phyloP scores from a whole-genome alignment of 2,797 vertebrate species.

The Dromococcyx pavoninus region DNA sequence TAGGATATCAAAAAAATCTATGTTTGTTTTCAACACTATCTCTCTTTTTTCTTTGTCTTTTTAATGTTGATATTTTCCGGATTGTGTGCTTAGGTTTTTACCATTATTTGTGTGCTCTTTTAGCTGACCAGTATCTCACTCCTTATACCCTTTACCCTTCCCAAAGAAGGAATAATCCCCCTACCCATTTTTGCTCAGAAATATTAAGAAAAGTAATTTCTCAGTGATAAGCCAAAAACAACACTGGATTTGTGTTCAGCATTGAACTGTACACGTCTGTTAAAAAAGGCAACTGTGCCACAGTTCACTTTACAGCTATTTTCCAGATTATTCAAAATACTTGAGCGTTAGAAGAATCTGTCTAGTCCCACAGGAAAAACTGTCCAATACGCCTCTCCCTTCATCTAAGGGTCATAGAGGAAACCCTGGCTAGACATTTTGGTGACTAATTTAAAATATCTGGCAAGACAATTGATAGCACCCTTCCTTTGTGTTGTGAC shows the following conservation, averaged over 20 bases:
- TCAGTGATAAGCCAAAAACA: constrained; percentile 61
- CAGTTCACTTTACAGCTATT: constrained; percentile 70
- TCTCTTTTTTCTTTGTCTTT: not conserved
- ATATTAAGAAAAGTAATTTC: constrained; percentile 33
- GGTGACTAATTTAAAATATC: constrained; percentile 84
- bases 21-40: not conserved
- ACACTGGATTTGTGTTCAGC: constrained; percentile 23
- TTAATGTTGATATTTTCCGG: not conserved
- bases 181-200: not conserved
- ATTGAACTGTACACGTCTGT: constrained; percentile 58
- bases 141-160: not conserved
- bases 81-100: not conserved
- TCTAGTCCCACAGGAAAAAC: constrained; percentile 65
- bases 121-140: not conserved
- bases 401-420: constrained; percentile 80
- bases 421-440: constrained; percentile 84
- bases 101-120: not conserved
- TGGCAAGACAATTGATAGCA: constrained; percentile 83
- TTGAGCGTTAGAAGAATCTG: constrained; percentile 59
- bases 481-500: constrained; percentile 87
- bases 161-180: not conserved
- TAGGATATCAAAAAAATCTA: not conserved
- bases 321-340: constrained; percentile 72
- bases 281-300: constrained; percentile 63
- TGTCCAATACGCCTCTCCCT: constrained; percentile 65